phyloP scores from a whole-genome alignment of 2,888 invertebrate genomes.

The Alloplasta piceator region DNA sequence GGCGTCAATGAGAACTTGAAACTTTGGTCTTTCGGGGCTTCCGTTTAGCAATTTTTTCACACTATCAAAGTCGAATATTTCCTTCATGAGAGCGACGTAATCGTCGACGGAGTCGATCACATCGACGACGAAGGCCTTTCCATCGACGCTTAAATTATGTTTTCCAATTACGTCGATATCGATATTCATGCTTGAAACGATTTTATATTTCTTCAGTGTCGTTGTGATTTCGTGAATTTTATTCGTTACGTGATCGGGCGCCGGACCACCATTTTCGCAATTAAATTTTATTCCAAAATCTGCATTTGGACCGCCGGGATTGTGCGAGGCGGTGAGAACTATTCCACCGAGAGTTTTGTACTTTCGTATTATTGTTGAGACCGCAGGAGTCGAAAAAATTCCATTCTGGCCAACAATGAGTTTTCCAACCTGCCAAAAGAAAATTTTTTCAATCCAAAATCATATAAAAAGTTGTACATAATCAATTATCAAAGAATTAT shows the following conservation, averaged over 20 bases:
- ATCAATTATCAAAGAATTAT: slow-evolving; percentile 17
- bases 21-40: slow-evolving; percentile 86
- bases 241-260: slow-evolving; percentile 95
- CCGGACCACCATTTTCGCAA: slow-evolving; percentile 98
- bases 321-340: slow-evolving; percentile 98
- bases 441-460: slow-evolving; percentile 2
- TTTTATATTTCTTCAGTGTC: slow-evolving; percentile 91
- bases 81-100: slow-evolving; percentile 96
- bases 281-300: slow-evolving; percentile 99
- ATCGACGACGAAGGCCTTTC: slow-evolving; percentile 90
- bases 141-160: slow-evolving; percentile 86
- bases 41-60: slow-evolving; percentile 91
- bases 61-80: slow-evolving; percentile 96
- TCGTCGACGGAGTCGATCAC: slow-evolving; percentile 96
- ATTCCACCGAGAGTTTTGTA: slow-evolving; percentile 96
- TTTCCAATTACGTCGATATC: slow-evolving; percentile 89
- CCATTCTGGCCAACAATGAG: slow-evolving; percentile 97
- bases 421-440: slow-evolving; percentile 88
- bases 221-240: slow-evolving; percentile 93
- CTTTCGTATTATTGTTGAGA: slow-evolving; percentile 96
- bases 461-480: neutral
- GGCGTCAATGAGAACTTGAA: slow-evolving; percentile 95
- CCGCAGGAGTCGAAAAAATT: slow-evolving; percentile 98
- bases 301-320: slow-evolving; percentile 98
- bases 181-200: slow-evolving; percentile 90